Conservation (phyloP, 2,888 invertebrate species). For the Cecidostiba fungosa region DNA sequence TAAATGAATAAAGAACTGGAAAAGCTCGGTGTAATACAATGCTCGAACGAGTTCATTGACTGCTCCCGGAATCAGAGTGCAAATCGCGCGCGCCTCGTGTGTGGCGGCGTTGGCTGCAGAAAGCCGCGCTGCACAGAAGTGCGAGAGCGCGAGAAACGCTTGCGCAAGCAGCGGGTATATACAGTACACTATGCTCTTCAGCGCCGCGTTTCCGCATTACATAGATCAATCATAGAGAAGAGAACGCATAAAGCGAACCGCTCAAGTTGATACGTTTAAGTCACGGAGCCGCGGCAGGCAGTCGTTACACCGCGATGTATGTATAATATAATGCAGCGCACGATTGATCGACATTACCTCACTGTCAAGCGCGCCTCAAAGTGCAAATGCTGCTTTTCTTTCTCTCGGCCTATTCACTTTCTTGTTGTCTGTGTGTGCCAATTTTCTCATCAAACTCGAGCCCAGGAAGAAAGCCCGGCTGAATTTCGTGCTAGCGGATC, state of each 20-base stretch:
- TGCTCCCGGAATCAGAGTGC: neutral
- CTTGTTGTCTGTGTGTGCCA: neutral
- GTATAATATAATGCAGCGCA: conserved; percentile 44
- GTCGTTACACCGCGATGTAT: conserved; percentile 39
- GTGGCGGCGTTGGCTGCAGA: neutral
- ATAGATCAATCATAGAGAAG: conserved; percentile 58
- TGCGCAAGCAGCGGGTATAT: conserved; percentile 47
- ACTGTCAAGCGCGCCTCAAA: conserved; percentile 32
- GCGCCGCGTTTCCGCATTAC: conserved; percentile 60
- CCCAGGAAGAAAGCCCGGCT: neutral
- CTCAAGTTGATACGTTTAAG: conserved; percentile 55
- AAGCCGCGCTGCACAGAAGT: conserved; percentile 3
- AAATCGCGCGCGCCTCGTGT: conserved; percentile 1
- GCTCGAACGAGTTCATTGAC: neutral
- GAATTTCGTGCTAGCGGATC: no score
- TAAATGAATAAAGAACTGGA: no score
- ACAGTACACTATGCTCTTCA: conserved; percentile 32
- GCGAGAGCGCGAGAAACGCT: conserved; percentile 35
- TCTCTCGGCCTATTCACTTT: conserved; percentile 1
- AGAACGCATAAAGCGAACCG: neutral
- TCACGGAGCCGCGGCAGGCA: conserved; percentile 25
- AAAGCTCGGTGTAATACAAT: no score
- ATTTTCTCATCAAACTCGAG: conserved; percentile 53
- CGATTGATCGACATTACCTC: conserved; percentile 50
- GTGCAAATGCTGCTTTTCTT: conserved; percentile 4